Evolutionary conservation across 2,113 vertebrate genomes (phyloP), one percentile per base, ranked within the genome.

Genomic region (Osmerus mordax): DNA sequence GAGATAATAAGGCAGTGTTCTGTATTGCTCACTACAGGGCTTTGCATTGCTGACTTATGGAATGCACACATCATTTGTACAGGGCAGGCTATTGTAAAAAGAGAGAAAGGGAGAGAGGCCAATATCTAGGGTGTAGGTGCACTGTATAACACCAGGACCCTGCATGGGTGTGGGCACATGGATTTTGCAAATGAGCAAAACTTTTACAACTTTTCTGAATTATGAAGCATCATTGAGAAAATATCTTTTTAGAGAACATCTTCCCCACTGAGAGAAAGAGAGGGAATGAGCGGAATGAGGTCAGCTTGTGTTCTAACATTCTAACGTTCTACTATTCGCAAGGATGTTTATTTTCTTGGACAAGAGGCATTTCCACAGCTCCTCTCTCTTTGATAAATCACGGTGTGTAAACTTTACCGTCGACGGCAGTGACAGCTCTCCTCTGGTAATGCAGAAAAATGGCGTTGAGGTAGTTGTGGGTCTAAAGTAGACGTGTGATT

Each of bases 361-460:
- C 87, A 89, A 47, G 41, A 11, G 87, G 87, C 87, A 86, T 88
- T 89, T 86, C 15, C n/a, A 80, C 82, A 79, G 73, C 79, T 88
- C 77, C 76, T 65, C 78, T 81, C 78, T 81, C 81, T 79, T 73
- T 76, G 86, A 89, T 91, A 86, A 89, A 89, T 91, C 89, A 87
- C 86, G 82, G 89, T 89, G 86, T 90, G 87, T 86, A 88, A 89
- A 91, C 87, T 89, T 89, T 84, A 65, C 79, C 82, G 78, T 76
- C 83, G 87, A 89, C 84, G 83, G 84, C 88, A 84, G 74, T 89
- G 88, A 90, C 89, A 89, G 88, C 81, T 89, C 88, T 91, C 84
- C 86, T 83, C 76, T 69, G 79, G 84, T 91, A 91, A 89, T 89
- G 83, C 84, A 89, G 89, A 89, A 81, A 87, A 88, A 89, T 88